phyloP scores from a whole-genome alignment of 2,797 vertebrate genomes.

The Cetoscarus ocellatus region DNA sequence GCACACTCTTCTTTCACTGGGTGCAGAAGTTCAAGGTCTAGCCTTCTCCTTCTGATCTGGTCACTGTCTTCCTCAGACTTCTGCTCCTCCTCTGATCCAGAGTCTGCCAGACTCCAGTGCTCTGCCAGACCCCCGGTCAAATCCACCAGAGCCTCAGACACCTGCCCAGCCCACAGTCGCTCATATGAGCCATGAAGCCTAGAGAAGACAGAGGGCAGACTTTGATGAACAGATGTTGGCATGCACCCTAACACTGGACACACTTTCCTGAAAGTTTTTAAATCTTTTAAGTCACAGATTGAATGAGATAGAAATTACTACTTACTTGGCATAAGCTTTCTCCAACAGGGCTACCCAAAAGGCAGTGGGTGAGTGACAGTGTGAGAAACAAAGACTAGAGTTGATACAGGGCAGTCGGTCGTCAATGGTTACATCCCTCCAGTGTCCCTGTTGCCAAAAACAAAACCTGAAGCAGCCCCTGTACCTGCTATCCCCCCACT shows the following conservation, averaged over 20 bases:
- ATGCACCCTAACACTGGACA: conserved; percentile 2
- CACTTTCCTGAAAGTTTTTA: not conserved
- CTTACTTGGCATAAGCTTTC: conserved; percentile 97
- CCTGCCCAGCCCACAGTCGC: conserved; percentile 94
- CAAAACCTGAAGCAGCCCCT: conserved; percentile 88
- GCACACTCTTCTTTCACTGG: conserved; percentile 87
- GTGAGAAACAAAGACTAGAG: conserved; percentile 92
- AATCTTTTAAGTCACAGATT: not conserved
- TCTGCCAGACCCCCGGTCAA: conserved; percentile 92
- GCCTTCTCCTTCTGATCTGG: conserved; percentile 64
- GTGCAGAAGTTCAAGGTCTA: conserved; percentile 85
- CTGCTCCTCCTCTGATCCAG: conserved; percentile 55
- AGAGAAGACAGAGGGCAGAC: not conserved
- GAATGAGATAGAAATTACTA: not conserved
- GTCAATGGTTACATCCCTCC: conserved; percentile 92
- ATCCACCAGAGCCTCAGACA: conserved; percentile 95
- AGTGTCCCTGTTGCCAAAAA: conserved; percentile 93
- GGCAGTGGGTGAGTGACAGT: conserved; percentile 88
- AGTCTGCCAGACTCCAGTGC: conserved; percentile 86
- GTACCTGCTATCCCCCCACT: conserved; percentile 89
- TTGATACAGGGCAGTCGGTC: conserved; percentile 93
- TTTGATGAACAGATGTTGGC: not conserved
- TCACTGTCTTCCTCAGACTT: conserved; percentile 54
- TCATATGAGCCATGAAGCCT: conserved; percentile 95
- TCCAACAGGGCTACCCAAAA: conserved; percentile 98